These are phyloP conservation scores for Drosophila dunni DNA, from an alignment of 1,140 invertebrate species.

Conservation along the genomic window DNA sequence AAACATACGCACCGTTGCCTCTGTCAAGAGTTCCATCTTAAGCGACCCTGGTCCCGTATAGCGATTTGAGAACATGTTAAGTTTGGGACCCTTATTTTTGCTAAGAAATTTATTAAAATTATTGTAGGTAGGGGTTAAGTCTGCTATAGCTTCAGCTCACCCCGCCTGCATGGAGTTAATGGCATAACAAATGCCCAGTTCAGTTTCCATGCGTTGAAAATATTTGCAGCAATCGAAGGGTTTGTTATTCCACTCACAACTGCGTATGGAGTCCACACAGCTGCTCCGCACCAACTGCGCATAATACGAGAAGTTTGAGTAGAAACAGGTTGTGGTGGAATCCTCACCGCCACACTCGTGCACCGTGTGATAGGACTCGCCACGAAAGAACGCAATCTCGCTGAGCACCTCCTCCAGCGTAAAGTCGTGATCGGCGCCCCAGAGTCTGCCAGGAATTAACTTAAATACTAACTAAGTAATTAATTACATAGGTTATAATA, in stretches of 20 bases:
- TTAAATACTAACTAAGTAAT: neutral
- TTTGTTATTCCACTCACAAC: slow-evolving; percentile 87
- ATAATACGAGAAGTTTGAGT: slow-evolving; percentile 86
- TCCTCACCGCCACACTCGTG: slow-evolving; percentile 86
- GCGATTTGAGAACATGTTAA: slow-evolving; percentile 84
- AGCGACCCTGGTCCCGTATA: slow-evolving; percentile 86
- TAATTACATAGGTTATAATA: neutral
- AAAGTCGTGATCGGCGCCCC: slow-evolving; percentile 88
- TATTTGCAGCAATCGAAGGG: slow-evolving; percentile 88
- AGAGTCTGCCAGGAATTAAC: slow-evolving; percentile 84
- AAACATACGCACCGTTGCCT: slow-evolving; percentile 87
- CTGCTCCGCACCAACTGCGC: slow-evolving; percentile 86
- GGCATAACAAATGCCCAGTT: slow-evolving; percentile 88
- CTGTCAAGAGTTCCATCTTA: slow-evolving; percentile 86
- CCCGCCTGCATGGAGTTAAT: slow-evolving; percentile 88
- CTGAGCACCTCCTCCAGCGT: slow-evolving; percentile 89
- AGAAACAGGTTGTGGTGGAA: slow-evolving; percentile 85
- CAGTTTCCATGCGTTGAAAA: slow-evolving; percentile 88
- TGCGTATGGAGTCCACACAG: slow-evolving; percentile 86
- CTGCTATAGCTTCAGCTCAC: slow-evolving; percentile 36
- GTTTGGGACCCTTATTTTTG: slow-evolving; percentile 55
- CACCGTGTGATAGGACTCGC: slow-evolving; percentile 88
- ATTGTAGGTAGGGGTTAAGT: neutral
- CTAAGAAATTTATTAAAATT: slow-evolving; percentile 20
- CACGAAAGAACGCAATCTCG: slow-evolving; percentile 88